These are phyloP conservation scores for Strigops habroptila DNA, from an alignment of 2,113 vertebrate genomes.

Conservation along the genomic window DNA sequence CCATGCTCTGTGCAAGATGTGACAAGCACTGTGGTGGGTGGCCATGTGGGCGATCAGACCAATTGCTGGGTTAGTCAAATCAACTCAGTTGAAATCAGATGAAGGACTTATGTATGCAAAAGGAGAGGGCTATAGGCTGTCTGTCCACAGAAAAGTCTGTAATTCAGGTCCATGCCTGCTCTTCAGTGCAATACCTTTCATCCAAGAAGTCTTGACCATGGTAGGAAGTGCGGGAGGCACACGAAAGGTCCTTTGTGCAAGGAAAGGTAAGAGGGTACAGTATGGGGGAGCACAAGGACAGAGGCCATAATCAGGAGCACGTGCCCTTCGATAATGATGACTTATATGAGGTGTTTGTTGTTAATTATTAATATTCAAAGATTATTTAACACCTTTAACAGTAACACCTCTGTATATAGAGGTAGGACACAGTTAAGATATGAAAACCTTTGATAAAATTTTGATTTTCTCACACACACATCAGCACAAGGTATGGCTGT, in stretches of 20 bases:
- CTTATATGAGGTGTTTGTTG: not conserved
- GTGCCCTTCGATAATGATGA: not conserved
- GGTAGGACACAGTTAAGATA: not conserved
- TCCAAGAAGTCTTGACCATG: not conserved
- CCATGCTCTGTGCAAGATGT: accelerated
- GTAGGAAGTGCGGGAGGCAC: not conserved
- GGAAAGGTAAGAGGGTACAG: not conserved
- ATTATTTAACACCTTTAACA: not conserved
- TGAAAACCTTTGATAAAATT: not conserved
- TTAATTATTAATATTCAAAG: conserved; percentile 40
- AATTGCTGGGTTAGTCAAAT: not conserved
- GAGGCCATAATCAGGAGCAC: not conserved
- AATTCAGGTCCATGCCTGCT: not conserved
- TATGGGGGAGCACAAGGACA: not conserved
- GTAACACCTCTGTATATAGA: not conserved
- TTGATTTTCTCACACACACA: not conserved
- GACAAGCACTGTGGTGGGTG: accelerated
- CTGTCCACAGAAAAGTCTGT: accelerated
- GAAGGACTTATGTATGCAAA: not conserved
- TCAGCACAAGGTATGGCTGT: not conserved
- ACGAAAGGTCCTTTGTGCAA: not conserved
- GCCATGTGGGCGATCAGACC: not conserved
- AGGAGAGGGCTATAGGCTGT: not conserved
- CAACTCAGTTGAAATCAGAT: not conserved
- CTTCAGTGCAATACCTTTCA: not conserved